Conservation (phyloP, 2,797 vertebrate genomes). For the Xerus rutilus region DNA sequence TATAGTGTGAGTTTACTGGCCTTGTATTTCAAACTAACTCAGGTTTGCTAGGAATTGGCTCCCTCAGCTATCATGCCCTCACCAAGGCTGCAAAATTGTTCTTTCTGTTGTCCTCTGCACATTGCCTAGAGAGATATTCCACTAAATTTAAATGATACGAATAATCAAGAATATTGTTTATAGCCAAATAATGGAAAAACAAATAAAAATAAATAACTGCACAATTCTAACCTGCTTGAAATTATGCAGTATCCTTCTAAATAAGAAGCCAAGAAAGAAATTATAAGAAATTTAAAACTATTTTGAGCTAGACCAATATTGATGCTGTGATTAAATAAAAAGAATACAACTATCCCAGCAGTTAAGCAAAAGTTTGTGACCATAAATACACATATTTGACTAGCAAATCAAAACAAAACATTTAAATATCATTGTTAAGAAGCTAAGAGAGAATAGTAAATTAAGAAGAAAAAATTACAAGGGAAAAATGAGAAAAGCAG, state of each 20-base stretch:
- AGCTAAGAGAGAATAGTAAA: background rate
- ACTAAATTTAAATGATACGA: background rate
- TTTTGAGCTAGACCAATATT: background rate
- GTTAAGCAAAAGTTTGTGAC: background rate
- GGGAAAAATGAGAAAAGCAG: background rate
- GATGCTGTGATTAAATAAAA: background rate
- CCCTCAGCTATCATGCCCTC: too few species aligned
- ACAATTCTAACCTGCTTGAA: too few species aligned
- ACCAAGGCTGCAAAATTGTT: too few species aligned
- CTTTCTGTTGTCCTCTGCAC: too few species aligned
- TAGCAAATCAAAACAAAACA: background rate
- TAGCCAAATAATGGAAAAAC: background rate
- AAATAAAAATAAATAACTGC: background rate
- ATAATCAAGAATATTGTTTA: background rate
- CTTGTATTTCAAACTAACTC: too few species aligned
- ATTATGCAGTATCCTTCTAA: background rate
- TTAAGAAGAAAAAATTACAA: background rate
- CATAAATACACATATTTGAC: background rate
- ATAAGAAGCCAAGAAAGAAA: background rate
- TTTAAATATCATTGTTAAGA: background rate
- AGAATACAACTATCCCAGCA: background rate
- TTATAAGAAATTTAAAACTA: background rate
- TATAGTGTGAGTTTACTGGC: too few species aligned
- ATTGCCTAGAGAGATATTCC: too few species aligned
- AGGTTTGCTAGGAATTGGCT: too few species aligned